These are phyloP conservation scores for Drosophila oshimai DNA, from an alignment of 1,140 invertebrate genomes.

Conservation along the genomic window DNA sequence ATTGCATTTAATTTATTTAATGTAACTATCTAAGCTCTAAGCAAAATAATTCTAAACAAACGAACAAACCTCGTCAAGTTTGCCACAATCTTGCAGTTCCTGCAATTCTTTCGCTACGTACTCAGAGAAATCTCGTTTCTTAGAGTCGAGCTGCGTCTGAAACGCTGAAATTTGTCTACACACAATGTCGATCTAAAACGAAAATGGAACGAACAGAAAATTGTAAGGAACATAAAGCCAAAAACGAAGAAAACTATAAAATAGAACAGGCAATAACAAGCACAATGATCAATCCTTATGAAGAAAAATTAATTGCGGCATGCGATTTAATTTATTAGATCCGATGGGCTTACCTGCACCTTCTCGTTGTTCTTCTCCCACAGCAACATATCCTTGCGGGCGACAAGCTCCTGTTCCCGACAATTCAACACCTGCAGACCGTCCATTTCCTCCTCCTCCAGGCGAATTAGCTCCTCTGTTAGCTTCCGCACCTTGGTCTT, in stretches of 20 bases:
- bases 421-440: slow-evolving; percentile 68
- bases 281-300: slow-evolving; percentile 20
- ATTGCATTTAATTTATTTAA: not conserved
- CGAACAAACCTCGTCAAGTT: slow-evolving; percentile 83
- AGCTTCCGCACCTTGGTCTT: slow-evolving; percentile 76
- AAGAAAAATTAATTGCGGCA: slow-evolving; percentile 4
- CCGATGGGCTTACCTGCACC: slow-evolving; percentile 61
- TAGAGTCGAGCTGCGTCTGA: slow-evolving; percentile 83
- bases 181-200: slow-evolving; percentile 85
- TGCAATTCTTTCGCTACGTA: slow-evolving; percentile 83
- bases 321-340: slow-evolving; percentile 1
- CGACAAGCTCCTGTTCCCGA: slow-evolving; percentile 68
- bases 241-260: slow-evolving; percentile 59
- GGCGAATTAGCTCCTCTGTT: slow-evolving; percentile 77
- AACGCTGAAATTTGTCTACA: slow-evolving; percentile 84
- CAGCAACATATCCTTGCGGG: slow-evolving; percentile 81
- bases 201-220: slow-evolving; percentile 80
- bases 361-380: slow-evolving; percentile 83
- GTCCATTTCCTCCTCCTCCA: slow-evolving; percentile 83
- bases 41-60: slow-evolving; percentile 31
- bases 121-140: slow-evolving; percentile 84
- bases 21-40: slow-evolving; percentile 12
- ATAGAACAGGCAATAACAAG: slow-evolving; percentile 35
- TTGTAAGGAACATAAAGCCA: slow-evolving; percentile 71
- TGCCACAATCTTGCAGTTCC: slow-evolving; percentile 83